phyloP scores from a whole-genome alignment of 2,797 vertebrate genomes.

The Acanthis flammea region DNA sequence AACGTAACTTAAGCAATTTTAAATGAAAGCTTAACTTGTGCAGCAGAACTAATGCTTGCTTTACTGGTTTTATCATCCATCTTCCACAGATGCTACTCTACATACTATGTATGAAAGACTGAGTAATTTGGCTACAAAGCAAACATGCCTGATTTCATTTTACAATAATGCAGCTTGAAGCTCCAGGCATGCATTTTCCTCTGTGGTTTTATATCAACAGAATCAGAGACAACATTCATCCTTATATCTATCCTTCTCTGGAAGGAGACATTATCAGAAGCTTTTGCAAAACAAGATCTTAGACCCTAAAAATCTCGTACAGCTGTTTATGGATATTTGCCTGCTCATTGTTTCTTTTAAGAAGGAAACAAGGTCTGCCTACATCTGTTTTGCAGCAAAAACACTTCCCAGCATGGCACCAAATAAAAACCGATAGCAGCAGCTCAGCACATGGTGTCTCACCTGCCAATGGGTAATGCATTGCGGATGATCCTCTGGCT shows the following conservation, averaged over 20 bases:
- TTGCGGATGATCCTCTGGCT: slow-evolving; percentile 98
- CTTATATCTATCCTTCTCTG: neutral
- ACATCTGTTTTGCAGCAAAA: neutral
- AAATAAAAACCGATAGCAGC: neutral
- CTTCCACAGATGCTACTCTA: neutral
- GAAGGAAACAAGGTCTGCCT: neutral
- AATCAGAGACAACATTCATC: neutral
- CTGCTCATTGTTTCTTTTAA: neutral
- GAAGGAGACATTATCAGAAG: neutral
- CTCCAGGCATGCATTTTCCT: neutral
- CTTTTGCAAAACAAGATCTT: neutral
- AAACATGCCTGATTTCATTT: neutral
- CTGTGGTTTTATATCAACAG: neutral
- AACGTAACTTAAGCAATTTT: neutral
- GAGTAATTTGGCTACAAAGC: neutral
- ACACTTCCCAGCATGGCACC: neutral
- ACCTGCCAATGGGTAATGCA: slow-evolving; percentile 94
- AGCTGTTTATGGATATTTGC: neutral
- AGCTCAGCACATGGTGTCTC: neutral
- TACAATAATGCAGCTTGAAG: neutral
- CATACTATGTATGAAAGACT: neutral
- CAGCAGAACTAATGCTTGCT: neutral
- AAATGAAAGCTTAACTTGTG: neutral
- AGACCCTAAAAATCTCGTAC: neutral
- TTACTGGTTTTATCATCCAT: neutral